Percentiles rank a stretch among this genome's conserved stretches.
Conservation (phyloP, 2,797 vertebrate genomes). For the Eurystomus glaucurus region DNA sequence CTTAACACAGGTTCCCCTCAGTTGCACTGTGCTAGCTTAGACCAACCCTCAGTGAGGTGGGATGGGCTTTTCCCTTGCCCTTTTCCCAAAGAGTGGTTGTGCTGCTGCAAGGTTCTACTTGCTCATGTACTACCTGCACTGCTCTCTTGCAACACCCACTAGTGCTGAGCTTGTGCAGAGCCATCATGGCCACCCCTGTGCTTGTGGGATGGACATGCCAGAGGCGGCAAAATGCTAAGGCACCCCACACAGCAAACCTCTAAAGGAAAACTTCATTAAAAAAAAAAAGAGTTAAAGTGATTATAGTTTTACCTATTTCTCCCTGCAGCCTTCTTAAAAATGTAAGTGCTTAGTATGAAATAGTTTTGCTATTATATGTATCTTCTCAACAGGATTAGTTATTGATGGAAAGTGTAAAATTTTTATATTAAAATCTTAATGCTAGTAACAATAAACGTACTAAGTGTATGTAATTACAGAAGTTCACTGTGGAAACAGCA, state of each 20-base stretch:
- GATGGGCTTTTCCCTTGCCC: neutral
- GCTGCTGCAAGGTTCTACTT: neutral
- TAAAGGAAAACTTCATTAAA: neutral
- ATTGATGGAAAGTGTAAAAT: neutral
- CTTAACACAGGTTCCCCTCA: neutral
- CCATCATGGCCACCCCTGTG: accelerated
- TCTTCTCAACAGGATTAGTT: neutral
- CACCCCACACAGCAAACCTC: neutral
- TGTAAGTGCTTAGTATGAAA: accelerated
- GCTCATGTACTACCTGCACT: accelerated
- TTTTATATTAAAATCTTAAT: neutral
- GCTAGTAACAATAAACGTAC: neutral
- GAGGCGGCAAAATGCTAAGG: neutral
- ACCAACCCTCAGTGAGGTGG: neutral
- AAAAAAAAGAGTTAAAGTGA: neutral
- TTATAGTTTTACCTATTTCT: neutral
- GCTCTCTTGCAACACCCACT: neutral
- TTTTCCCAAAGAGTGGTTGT: neutral
- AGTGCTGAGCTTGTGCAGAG: neutral
- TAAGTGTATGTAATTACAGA: neutral
- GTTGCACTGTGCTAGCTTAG: neutral
- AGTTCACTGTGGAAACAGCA: neutral
- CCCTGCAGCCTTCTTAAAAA: neutral
- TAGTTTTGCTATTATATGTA: neutral
- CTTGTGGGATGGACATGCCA: accelerated